phyloP scores from a whole-genome alignment of 1,140 invertebrate species.

The Melanaphis sacchari region DNA sequence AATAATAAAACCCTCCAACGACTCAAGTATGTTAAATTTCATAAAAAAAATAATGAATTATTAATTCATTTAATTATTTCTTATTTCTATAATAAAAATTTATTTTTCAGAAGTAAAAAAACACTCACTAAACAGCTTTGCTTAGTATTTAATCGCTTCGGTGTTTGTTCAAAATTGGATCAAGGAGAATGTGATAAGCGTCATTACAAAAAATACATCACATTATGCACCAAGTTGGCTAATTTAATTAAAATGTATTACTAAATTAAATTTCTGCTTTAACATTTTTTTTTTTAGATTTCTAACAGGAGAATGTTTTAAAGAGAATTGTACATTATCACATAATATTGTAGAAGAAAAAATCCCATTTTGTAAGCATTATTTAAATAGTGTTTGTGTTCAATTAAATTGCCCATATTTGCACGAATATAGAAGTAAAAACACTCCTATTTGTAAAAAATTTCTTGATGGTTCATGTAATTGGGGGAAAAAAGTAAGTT shows the following conservation, averaged over 20 bases:
- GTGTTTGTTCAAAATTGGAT: conserved; percentile 7
- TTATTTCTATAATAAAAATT: neutral
- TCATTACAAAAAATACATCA: conserved; percentile 48
- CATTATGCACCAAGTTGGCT: conserved; percentile 41
- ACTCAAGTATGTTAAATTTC: neutral
- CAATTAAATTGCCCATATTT: conserved; percentile 45
- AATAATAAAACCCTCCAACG: conserved; percentile 15
- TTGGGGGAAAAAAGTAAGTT: conserved; percentile 41
- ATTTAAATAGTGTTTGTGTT: conserved; percentile 54
- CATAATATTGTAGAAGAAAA: conserved; percentile 47
- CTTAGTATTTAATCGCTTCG: conserved; percentile 45
- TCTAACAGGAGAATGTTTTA: conserved; percentile 26
- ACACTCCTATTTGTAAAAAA: conserved; percentile 43
- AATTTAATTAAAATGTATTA: neutral
- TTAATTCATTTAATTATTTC: neutral
- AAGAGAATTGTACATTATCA: conserved; percentile 46
- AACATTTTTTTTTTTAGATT: neutral
- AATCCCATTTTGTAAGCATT: conserved; percentile 52
- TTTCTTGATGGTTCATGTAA: conserved; percentile 42
- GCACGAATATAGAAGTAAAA: conserved; percentile 48
- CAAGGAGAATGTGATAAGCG: conserved; percentile 53
- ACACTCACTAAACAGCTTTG: conserved; percentile 39
- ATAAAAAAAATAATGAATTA: neutral
- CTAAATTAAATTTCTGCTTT: neutral
- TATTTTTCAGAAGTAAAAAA: conserved; percentile 51